phyloP scores from a whole-genome alignment of 23 tunicate species.

The Trididemnum nubilum region DNA sequence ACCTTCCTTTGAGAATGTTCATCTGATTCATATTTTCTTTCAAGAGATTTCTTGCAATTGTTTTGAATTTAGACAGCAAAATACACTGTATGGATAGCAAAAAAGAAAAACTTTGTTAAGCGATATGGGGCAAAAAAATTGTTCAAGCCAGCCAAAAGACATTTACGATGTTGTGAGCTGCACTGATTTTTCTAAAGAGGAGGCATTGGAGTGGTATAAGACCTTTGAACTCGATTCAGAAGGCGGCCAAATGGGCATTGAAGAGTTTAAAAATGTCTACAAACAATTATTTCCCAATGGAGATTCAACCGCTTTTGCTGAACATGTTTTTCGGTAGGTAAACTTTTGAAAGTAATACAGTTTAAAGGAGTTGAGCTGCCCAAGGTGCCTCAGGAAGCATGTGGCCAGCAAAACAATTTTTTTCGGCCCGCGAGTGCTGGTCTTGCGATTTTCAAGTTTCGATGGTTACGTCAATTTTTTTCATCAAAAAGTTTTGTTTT shows the following conservation, averaged over 20 bases:
- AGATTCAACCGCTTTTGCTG: conserved; percentile 79
- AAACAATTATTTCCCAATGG: conserved; percentile 85
- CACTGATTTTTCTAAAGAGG: conserved; percentile 84
- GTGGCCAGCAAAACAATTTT: too few relatives aligned
- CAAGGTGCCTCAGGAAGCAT: conserved; percentile 8
- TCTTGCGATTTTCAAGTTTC: too few relatives aligned
- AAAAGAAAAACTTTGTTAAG: not conserved
- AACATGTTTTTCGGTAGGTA: conserved; percentile 87
- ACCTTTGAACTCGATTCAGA: conserved; percentile 73
- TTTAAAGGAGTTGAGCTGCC: too few relatives aligned
- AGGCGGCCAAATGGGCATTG: conserved; percentile 60
- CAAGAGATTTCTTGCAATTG: too few relatives aligned
- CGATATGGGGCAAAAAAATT: conserved; percentile 1
- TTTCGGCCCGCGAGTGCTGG: too few relatives aligned
- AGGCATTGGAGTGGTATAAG: conserved; percentile 78
- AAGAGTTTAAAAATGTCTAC: conserved; percentile 78
- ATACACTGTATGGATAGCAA: not conserved
- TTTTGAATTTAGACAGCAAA: too few relatives aligned
- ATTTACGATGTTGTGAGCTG: conserved; percentile 48
- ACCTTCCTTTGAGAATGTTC: too few relatives aligned
- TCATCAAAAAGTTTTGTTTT: too few relatives aligned
- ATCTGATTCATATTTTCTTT: too few relatives aligned
- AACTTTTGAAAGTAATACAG: too few relatives aligned
- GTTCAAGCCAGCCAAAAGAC: conserved; percentile 33
- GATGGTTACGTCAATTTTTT: too few relatives aligned